phyloP scores from a whole-genome alignment of 2,888 invertebrate genomes.

The Hirtodrosophila duncani region DNA sequence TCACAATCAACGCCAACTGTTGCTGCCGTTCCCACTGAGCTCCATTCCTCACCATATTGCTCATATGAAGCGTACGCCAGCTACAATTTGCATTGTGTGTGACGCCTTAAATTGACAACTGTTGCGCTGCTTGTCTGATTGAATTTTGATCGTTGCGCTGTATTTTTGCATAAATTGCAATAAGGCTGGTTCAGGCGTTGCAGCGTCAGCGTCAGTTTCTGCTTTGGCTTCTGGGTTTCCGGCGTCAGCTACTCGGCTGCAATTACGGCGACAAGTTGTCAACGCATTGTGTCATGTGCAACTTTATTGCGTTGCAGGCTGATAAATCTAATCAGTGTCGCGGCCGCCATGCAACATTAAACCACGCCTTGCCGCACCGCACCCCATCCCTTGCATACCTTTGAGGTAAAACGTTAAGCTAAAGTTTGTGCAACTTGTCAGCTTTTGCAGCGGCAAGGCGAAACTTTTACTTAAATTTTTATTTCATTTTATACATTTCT shows the following conservation, averaged over 20 bases:
- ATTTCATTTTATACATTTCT: conserved; percentile 32
- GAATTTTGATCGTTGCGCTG: conserved; percentile 56
- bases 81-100: conserved; percentile 1
- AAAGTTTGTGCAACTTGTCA: conserved; percentile 54
- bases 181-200: too few species aligned
- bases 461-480: conserved; percentile 59
- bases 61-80: too few species aligned
- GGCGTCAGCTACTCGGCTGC: conserved; percentile 1
- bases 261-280: conserved; percentile 42
- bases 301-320: conserved; percentile 48
- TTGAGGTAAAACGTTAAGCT: conserved; percentile 51
- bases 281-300: conserved; percentile 39
- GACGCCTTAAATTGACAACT: not conserved
- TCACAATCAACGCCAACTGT: conserved; percentile 52
- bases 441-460: conserved; percentile 15
- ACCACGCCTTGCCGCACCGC: conserved; percentile 15
- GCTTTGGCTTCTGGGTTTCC: too few species aligned
- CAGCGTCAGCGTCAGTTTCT: too few species aligned
- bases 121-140: conserved; percentile 47
- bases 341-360: conserved; percentile 53
- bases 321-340: conserved; percentile 71
- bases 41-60: too few species aligned
- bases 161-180: conserved; percentile 49
- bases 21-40: conserved; percentile 35
- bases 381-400: conserved; percentile 27